These are phyloP conservation scores for Pocillopora verrucosa DNA, from an alignment of 64 coral and sea anemone genomes.

Conservation along the genomic window DNA sequence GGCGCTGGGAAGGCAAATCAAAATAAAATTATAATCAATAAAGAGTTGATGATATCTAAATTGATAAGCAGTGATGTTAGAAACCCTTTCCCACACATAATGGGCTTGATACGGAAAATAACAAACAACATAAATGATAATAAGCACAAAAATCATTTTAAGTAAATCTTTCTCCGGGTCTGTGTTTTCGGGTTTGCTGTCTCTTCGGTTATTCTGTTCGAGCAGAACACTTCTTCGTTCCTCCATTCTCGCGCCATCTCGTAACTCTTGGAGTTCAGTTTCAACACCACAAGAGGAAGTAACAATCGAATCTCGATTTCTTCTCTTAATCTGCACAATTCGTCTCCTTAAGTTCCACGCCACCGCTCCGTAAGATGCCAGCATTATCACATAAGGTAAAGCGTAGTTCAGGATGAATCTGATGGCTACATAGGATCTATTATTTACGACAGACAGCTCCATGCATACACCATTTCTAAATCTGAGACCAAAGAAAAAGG, in stretches of 20 bases:
- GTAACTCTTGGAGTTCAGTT: too few relatives aligned
- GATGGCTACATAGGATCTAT: conserved; percentile 27
- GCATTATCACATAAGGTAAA: conserved; percentile 55
- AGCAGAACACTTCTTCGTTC: too few relatives aligned
- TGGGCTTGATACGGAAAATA: not conserved
- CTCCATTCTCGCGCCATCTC: too few relatives aligned
- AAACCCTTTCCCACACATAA: conserved; percentile 23
- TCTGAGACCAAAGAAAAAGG: not conserved
- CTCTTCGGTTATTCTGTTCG: not conserved
- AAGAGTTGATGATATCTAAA: conserved; percentile 35
- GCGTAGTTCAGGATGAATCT: conserved; percentile 45
- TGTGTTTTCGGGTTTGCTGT: not conserved
- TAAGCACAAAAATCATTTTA: too few relatives aligned
- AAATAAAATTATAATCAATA: conserved; percentile 45
- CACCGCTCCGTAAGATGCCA: conserved; percentile 54
- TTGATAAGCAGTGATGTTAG: too few relatives aligned
- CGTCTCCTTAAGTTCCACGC: conserved; percentile 53
- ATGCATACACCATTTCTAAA: too few relatives aligned
- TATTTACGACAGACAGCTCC: not conserved
- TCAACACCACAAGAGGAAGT: too few relatives aligned
- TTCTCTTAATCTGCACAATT: conserved; percentile 22
- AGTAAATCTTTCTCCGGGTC: too few relatives aligned
- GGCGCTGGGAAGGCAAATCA: conserved; percentile 68
- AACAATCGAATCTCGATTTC: not conserved
- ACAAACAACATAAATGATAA: too few relatives aligned